phyloP scores from a whole-genome alignment of 2,113 vertebrate species.

The Sciurus niger region DNA sequence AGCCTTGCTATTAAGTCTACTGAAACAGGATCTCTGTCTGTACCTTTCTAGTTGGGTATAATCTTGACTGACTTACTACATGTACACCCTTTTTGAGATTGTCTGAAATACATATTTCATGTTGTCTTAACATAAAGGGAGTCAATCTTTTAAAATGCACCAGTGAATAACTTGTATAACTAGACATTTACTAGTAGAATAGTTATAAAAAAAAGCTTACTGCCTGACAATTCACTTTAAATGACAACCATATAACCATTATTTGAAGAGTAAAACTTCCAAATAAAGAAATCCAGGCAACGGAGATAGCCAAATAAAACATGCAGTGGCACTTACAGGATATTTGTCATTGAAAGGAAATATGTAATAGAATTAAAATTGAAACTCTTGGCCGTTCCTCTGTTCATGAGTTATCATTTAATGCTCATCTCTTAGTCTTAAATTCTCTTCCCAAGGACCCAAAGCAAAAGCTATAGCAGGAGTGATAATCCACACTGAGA shows the following conservation, averaged over 20 bases:
- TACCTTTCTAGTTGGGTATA: conserved; percentile 9
- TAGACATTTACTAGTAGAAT: conserved; percentile 24
- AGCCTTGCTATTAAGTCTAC: conserved; percentile 12
- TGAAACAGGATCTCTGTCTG: neutral
- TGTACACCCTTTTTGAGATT: neutral
- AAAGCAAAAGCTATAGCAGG: neutral
- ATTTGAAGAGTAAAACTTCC: neutral
- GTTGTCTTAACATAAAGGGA: conserved; percentile 17
- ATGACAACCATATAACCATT: conserved; percentile 15
- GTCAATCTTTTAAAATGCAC: neutral
- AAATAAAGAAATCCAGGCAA: conserved; percentile 32
- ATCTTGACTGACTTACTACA: conserved; percentile 20
- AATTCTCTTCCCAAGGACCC: neutral
- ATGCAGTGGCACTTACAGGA: neutral
- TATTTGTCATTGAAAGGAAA: conserved; percentile 26
- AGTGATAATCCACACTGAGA: neutral
- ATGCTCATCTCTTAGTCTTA: neutral
- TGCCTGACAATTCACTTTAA: conserved; percentile 52
- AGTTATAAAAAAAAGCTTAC: neutral
- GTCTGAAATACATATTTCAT: neutral
- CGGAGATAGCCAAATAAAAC: conserved; percentile 41
- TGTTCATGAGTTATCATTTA: conserved; percentile 36
- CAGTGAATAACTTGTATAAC: conserved; percentile 28
- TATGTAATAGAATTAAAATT: neutral
- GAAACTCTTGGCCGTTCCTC: neutral